These are phyloP conservation scores for Clangula hyemalis DNA, from an alignment of 2,797 vertebrate species.

Conservation along the genomic window DNA sequence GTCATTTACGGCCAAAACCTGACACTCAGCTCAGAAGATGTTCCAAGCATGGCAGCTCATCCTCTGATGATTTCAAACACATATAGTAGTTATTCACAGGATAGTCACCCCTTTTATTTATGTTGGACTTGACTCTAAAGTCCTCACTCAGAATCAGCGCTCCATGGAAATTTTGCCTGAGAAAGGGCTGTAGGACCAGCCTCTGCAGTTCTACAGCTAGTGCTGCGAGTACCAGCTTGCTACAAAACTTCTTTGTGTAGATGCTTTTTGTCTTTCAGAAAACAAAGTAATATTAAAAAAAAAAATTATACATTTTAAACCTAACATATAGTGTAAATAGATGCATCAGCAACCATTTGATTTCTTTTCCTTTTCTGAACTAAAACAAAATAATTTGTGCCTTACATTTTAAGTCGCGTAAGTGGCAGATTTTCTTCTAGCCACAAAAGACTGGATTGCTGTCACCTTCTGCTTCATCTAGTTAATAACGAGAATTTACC, in stretches of 20 bases:
- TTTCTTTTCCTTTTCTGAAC: constrained; percentile 17
- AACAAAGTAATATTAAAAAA: background rate
- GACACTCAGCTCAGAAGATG: background rate
- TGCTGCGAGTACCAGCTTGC: background rate
- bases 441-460: background rate
- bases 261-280: constrained; percentile 16
- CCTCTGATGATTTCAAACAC: background rate
- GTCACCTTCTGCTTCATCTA: constrained; percentile 16
- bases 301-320: background rate
- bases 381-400: constrained; percentile 20
- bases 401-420: background rate
- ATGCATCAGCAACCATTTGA: constrained; percentile 15
- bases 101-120: background rate
- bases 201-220: background rate
- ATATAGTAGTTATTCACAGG: background rate
- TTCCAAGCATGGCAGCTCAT: background rate
- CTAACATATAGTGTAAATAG: background rate
- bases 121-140: background rate
- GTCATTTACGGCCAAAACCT: background rate
- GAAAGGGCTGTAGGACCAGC: background rate
- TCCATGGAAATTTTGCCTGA: background rate
- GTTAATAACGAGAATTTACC: constrained; percentile 26
- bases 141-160: background rate
- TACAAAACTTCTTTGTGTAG: background rate
- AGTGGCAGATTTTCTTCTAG: constrained; percentile 26